phyloP scores from a whole-genome alignment of 64 coral and sea anemone species.

The Dendrophyllia cribrosa region DNA sequence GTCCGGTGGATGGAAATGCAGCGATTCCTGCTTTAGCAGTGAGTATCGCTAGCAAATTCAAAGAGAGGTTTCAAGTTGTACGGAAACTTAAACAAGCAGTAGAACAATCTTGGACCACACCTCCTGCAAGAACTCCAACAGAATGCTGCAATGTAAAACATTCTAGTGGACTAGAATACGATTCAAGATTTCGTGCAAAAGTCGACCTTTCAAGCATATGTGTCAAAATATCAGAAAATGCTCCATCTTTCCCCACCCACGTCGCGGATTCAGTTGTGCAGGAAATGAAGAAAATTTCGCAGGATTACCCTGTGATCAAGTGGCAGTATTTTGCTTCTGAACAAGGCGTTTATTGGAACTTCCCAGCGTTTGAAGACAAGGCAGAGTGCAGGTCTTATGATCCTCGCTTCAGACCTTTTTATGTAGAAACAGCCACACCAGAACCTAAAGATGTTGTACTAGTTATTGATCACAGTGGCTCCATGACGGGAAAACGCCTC shows the following conservation, averaged over 20 bases:
- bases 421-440: constrained; percentile 68
- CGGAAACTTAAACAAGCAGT: constrained; percentile 12
- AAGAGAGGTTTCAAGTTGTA: constrained; percentile 5
- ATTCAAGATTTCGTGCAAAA: constrained; percentile 46
- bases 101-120: constrained; percentile 6
- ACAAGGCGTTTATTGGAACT: neutral
- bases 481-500: constrained; percentile 26
- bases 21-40: too few relatives aligned
- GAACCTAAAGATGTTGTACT: constrained; percentile 70
- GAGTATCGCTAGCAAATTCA: constrained; percentile 19
- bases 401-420: constrained; percentile 64
- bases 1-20: too few relatives aligned
- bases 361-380: neutral
- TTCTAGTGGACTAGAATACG: neutral
- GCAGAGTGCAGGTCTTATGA: constrained; percentile 51
- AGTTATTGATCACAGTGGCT: constrained; percentile 65
- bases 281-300: constrained; percentile 26
- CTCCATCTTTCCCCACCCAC: neutral
- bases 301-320: constrained; percentile 5
- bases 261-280: neutral
- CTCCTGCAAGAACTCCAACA: neutral
- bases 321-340: constrained; percentile 75
- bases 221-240: neutral
- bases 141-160: constrained; percentile 42
- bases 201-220: constrained; percentile 9